phyloP scores from a whole-genome alignment of 2,888 invertebrate genomes.

The Cyaniris semiargus region DNA sequence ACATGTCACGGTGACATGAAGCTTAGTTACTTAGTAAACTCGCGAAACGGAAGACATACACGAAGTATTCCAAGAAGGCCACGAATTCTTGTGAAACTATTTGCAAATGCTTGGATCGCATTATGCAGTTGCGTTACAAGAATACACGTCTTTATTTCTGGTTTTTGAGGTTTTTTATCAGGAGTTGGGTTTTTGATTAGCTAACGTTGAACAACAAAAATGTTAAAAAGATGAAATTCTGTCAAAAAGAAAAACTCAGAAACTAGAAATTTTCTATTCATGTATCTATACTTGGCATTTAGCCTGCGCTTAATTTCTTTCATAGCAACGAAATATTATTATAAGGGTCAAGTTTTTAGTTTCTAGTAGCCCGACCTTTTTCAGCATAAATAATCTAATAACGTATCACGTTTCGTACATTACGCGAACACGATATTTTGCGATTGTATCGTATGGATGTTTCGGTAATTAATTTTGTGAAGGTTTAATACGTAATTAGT shows the following conservation, averaged over 20 bases:
- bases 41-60: neutral
- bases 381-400: conserved; percentile 18
- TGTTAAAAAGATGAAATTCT: too few relatives aligned
- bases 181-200: too few relatives aligned
- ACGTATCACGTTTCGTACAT: neutral
- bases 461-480: conserved; percentile 13
- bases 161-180: too few relatives aligned
- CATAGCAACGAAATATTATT: neutral
- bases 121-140: neutral
- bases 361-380: neutral
- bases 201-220: too few relatives aligned
- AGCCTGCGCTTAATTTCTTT: too few relatives aligned
- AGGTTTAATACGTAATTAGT: conserved; percentile 6
- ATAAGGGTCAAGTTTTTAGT: neutral
- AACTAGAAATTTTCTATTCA: too few relatives aligned
- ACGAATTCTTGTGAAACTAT: neutral
- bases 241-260: too few relatives aligned
- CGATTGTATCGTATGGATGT: conserved; percentile 15
- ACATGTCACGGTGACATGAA: neutral
- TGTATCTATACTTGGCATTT: too few relatives aligned
- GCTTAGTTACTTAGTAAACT: neutral
- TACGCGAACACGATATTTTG: conserved; percentile 1
- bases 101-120: neutral
- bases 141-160: neutral
- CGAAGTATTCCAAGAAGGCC: neutral